Base-by-base conservation (phyloP, 2,888 invertebrate genomes). In the Pterobdella sp. region DNA sequence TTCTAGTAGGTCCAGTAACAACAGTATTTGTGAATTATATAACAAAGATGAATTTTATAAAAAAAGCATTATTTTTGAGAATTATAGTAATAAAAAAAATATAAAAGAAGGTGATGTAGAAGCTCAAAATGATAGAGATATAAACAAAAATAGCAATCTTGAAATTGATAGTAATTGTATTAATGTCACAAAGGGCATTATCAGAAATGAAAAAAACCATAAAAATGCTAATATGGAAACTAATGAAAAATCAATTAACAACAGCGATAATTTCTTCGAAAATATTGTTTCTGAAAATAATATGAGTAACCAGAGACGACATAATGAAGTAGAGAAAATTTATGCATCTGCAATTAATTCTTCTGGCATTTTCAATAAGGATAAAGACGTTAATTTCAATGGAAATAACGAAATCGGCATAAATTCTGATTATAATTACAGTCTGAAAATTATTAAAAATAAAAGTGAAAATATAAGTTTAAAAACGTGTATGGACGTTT, bases 1-100 rank as follows among this genome's bases (percentile, higher is more conserved):
- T 14, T 63, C 56, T 26, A 71, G 71, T 29, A 42, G 29, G 14
- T 71, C 63, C 71, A 71, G 63, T 52, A 34, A 49, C 35, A 35
- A 65, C 65, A 65, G 65, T 34, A 65, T 35, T 29, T 32, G n/a
- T 65, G 65, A 65, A 3, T 18, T 65, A 31, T 65, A 26, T 56
- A 56, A 56, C n/a, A 56, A 56, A 4, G 26, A 22, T n/a, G n/a
- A 56, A 4, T 26, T 26, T n/a, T 4, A 3, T 56, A 18, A 56
- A 22, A 56, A 56, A 14, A 42, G 42, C 18, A 42, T 14, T 18
- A 42, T 14, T 42, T 14, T 7, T 42, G 18, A 42, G 7, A 42
- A 42, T 14, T 14, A 42, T 42, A 42, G 18, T 14, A 42, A 42
- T 42, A 42, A 42, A 18, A 42, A 42, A 14, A 42, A 42, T 42